A percentile compares a stretch with the other conserved stretches of the same genome.
Evolutionary conservation across 2,888 invertebrate species (phyloP).

Genomic region (Fragum fragum): DNA sequence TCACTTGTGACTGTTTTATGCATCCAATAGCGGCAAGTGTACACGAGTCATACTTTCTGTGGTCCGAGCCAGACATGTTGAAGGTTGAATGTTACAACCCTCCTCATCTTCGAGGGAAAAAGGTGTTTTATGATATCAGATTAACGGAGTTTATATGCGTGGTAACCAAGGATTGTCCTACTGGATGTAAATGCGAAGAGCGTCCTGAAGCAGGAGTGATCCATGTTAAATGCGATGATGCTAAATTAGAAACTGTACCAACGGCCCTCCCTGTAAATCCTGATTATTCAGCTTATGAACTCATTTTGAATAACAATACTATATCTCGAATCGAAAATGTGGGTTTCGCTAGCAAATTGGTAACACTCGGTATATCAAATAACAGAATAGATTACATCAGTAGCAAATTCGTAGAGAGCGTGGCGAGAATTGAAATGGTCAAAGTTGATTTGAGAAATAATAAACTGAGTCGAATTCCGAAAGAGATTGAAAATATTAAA

Average conservation of each 20-base stretch:
- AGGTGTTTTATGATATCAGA: constrained; percentile 45
- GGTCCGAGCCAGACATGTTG: constrained; percentile 37
- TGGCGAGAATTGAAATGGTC: constrained; percentile 35
- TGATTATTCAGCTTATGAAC: constrained; percentile 37
- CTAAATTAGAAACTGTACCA: constrained; percentile 48
- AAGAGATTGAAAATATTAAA: constrained; percentile 54
- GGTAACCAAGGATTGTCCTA: constrained; percentile 54
- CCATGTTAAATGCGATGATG: constrained; percentile 54
- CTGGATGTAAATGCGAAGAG: constrained; percentile 63
- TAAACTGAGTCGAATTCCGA: constrained; percentile 53
- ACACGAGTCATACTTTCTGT: constrained; percentile 56
- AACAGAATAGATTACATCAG: constrained; percentile 49
- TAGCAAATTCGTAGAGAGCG: constrained; percentile 39
- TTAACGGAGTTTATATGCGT: constrained; percentile 62
- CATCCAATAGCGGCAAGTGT: constrained; percentile 47
- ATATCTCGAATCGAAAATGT: constrained; percentile 46
- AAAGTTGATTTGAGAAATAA: constrained; percentile 57
- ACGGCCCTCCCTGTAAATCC: constrained; percentile 27
- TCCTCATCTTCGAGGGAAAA: constrained; percentile 52
- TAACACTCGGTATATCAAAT: constrained; percentile 38
- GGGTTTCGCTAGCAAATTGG: constrained; percentile 40
- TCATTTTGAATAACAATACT: constrained; percentile 56
- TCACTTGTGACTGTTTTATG: constrained; percentile 67
- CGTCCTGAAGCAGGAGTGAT: constrained; percentile 49
- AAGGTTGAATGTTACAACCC: constrained; percentile 57